Conservation (phyloP, 2,113 vertebrate genomes). For the Chamaetylas fuelleborni region DNA sequence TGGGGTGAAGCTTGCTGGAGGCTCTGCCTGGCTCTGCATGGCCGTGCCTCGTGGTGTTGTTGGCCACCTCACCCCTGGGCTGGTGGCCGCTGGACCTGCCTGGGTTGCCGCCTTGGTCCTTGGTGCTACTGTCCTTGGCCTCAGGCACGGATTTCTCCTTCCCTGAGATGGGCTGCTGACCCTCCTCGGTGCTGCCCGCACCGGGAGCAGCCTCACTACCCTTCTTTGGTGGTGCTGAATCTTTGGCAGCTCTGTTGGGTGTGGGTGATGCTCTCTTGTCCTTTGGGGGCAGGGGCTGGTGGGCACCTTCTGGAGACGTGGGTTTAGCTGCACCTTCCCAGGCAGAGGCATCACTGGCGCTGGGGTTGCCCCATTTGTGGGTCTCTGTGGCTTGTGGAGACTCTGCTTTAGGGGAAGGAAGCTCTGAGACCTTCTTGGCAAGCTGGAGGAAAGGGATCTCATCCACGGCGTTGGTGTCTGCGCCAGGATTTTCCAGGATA, state of each 20-base stretch:
- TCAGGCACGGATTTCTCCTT: slow-evolving; percentile 66
- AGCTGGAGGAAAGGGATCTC: slow-evolving; percentile 6
- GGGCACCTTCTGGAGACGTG: neutral
- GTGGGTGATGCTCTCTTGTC: neutral
- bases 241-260: neutral
- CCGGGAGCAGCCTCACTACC: neutral
- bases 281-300: slow-evolving; percentile 3
- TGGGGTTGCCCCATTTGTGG: neutral
- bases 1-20: slow-evolving; percentile 66
- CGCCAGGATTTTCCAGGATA: neutral
- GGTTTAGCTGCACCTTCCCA: slow-evolving; percentile 9
- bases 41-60: slow-evolving; percentile 45
- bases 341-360: neutral
- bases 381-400: neutral
- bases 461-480: neutral
- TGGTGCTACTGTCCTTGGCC: slow-evolving; percentile 56
- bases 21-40: slow-evolving; percentile 6
- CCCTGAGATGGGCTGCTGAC: neutral
- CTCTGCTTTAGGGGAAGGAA: neutral
- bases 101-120: slow-evolving; percentile 11
- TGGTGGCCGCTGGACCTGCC: slow-evolving; percentile 55
- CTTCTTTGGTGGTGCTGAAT: neutral
- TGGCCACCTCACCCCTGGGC: slow-evolving; percentile 59
- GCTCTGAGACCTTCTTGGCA: neutral
- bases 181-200: neutral